Percentiles rank a stretch among this genome's conserved stretches.
Conservation (phyloP, 2,797 vertebrate genomes). For the Melanogrammus aeglefinus region DNA sequence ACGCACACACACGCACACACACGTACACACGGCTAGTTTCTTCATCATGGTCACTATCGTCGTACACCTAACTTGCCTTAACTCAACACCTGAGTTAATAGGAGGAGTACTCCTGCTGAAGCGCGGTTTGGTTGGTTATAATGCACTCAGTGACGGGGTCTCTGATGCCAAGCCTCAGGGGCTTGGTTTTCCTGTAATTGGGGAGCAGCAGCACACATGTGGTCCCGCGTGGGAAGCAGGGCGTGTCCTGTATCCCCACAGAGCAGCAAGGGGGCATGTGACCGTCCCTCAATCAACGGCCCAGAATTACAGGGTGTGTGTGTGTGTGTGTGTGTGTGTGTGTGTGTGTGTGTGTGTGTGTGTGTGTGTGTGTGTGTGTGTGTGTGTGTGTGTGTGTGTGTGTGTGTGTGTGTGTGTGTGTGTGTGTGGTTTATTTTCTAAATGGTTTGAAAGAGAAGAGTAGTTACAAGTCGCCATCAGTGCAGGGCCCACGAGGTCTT, state of each 20-base stretch:
- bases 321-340: no score
- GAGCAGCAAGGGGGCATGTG: conserved; percentile 40
- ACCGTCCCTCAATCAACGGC: background rate
- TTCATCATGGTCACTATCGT: background rate
- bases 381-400: no score
- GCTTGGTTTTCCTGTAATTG: conserved; percentile 55
- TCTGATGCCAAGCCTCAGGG: conserved; percentile 48
- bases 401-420: background rate
- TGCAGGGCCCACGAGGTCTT: background rate
- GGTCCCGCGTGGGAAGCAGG: conserved; percentile 48
- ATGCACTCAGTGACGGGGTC: conserved; percentile 35
- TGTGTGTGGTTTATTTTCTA: background rate
- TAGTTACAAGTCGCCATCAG: background rate
- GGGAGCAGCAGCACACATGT: conserved; percentile 63
- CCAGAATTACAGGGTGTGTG: background rate
- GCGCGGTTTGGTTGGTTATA: background rate
- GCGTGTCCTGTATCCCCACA: conserved; percentile 8
- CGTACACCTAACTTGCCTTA: conserved; percentile 1
- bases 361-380: background rate
- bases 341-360: background rate
- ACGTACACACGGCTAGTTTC: conserved; percentile 1
- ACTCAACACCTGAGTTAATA: conserved; percentile 24
- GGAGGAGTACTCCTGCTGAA: conserved; percentile 10
- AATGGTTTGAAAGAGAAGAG: background rate
- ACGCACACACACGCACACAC: no score